These are phyloP conservation scores for Sebastes steindachneri DNA, from an alignment of 2,797 vertebrate genomes.

Conservation along the genomic window DNA sequence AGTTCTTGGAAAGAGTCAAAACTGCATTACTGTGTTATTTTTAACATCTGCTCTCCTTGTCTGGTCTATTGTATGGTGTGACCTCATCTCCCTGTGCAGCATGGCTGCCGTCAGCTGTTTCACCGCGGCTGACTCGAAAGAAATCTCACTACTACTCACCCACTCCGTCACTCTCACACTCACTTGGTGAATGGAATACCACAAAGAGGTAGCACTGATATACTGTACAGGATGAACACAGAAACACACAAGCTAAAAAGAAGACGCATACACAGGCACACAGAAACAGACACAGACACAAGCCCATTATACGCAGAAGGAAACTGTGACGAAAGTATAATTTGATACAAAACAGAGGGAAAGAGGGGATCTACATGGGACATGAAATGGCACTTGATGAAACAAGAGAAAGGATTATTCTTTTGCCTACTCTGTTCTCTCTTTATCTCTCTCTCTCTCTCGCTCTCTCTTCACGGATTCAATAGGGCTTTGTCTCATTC, in stretches of 20 bases:
- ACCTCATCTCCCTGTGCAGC: conserved; percentile 16
- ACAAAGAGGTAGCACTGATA: conserved; percentile 15
- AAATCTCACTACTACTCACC: conserved; percentile 23
- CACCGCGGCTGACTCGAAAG: background rate
- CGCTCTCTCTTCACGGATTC: conserved; percentile 19
- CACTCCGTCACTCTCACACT: conserved; percentile 27
- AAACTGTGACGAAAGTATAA: conserved; percentile 44
- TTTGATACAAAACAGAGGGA: conserved; percentile 35
- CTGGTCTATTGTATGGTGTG: conserved; percentile 1
- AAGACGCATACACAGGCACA: background rate
- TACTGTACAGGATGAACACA: background rate
- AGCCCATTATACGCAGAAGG: conserved; percentile 19
- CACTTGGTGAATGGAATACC: conserved; percentile 25
- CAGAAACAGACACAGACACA: conserved; percentile 18
- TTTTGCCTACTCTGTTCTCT: conserved; percentile 16
- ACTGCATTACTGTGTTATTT: conserved; percentile 9
- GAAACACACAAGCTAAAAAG: conserved; percentile 21
- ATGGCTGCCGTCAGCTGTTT: conserved; percentile 38
- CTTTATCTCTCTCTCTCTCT: conserved; percentile 2
- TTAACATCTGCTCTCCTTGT: conserved; percentile 6
- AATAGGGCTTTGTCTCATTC: conserved; percentile 50
- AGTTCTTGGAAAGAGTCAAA: background rate
- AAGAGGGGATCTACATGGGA: conserved; percentile 31
- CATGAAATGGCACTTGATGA: conserved; percentile 43
- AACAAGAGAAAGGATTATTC: conserved; percentile 59